phyloP scores from a whole-genome alignment of 1,140 invertebrate genomes.

The Drosophila bocqueti region DNA sequence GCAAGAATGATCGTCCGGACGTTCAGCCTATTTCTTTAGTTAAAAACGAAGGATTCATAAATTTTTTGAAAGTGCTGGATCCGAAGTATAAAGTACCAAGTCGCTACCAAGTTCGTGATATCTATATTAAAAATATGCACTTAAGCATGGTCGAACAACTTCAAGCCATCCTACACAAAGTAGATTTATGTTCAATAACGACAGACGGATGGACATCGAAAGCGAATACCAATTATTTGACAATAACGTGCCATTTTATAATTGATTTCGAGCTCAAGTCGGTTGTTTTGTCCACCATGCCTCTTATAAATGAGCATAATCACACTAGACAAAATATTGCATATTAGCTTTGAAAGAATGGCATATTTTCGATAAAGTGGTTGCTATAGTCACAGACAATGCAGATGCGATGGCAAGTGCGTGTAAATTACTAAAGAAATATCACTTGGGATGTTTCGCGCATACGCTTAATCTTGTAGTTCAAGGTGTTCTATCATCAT shows the following conservation, averaged over 20 bases:
- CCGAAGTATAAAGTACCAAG: not conserved
- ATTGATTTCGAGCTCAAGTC: not conserved
- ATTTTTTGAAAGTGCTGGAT: not conserved
- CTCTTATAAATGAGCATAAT: not conserved
- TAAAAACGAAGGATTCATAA: constrained; percentile 6
- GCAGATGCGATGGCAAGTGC: too few species aligned
- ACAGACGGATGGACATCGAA: constrained; percentile 2
- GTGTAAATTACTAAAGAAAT: not conserved
- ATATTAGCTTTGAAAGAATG: not conserved
- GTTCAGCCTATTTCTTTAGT: not conserved
- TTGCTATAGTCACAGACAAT: not conserved
- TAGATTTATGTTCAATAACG: constrained; percentile 2
- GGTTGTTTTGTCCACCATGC: not conserved
- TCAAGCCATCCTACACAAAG: not conserved
- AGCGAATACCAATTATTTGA: constrained; percentile 11
- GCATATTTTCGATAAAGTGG: not conserved
- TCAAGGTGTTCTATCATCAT: not conserved
- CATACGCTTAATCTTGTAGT: not conserved
- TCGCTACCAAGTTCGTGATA: not conserved
- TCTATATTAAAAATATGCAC: not conserved
- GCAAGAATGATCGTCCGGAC: too few species aligned
- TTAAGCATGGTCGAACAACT: constrained; percentile 3
- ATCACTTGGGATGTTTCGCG: not conserved
- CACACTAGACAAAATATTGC: not conserved
- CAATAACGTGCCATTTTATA: not conserved